A percentile compares a stretch with the other conserved stretches of the same genome.
Conservation (phyloP, 2,888 invertebrate genomes). For the Deilephila porcellus region DNA sequence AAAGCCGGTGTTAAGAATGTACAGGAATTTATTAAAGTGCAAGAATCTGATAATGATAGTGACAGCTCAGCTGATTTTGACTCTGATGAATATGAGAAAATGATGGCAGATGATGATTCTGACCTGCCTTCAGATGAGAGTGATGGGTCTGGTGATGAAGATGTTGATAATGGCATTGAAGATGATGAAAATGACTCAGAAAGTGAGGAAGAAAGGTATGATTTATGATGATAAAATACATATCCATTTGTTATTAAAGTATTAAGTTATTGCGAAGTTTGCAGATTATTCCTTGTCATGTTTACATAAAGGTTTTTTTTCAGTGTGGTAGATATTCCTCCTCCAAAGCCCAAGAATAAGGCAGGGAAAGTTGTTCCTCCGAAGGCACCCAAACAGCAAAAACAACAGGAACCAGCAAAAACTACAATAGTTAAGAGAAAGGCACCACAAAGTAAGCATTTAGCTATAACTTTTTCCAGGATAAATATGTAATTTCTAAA, state of each 20-base stretch:
- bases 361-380: constrained; percentile 21
- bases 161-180: constrained; percentile 38
- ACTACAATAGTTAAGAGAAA: constrained; percentile 48
- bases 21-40: constrained; percentile 63
- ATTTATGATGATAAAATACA: neutral
- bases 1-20: constrained; percentile 58
- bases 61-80: constrained; percentile 68
- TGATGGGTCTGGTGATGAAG: constrained; percentile 43
- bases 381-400: constrained; percentile 28
- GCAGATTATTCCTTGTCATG: too few relatives aligned
- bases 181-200: constrained; percentile 37
- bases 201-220: constrained; percentile 23
- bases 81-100: constrained; percentile 73
- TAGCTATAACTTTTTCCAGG: neutral
- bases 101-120: constrained; percentile 57
- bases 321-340: constrained; percentile 45
- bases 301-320: constrained; percentile 31
- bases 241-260: too few relatives aligned
- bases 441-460: constrained; percentile 51
- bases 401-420: constrained; percentile 34
- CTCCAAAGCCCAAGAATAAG: constrained; percentile 30
- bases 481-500: too few relatives aligned
- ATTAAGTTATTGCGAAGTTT: too few relatives aligned
- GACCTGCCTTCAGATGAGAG: constrained; percentile 43
- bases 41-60: constrained; percentile 56